Conservation (phyloP, 1,140 invertebrate genomes). For the Campoletis sonorensis region DNA sequence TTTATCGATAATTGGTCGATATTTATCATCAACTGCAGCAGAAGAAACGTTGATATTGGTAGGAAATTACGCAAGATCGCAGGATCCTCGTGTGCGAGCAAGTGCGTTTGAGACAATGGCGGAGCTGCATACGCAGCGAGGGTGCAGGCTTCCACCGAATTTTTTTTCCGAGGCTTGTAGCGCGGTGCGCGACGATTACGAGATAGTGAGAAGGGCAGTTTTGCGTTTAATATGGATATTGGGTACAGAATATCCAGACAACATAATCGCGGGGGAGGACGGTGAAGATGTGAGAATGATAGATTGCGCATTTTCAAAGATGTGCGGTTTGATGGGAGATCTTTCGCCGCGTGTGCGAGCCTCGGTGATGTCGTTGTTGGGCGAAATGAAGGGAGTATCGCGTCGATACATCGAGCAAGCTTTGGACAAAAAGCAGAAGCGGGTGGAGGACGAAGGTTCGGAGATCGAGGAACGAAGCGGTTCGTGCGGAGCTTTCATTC, state of each 20-base stretch:
- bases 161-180: constrained; percentile 90
- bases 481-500: constrained; percentile 98
- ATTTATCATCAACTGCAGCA: constrained; percentile 64
- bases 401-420: constrained; percentile 95
- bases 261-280: constrained; percentile 81
- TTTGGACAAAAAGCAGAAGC: constrained; percentile 98
- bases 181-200: constrained; percentile 95
- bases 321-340: constrained; percentile 96
- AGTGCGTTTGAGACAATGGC: constrained; percentile 92
- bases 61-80: constrained; percentile 88
- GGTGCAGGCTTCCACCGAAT: constrained; percentile 85
- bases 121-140: constrained; percentile 85
- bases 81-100: constrained; percentile 93
- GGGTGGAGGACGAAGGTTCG: constrained; percentile 89
- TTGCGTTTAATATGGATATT: constrained; percentile 91
- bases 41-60: constrained; percentile 81
- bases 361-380: constrained; percentile 88
- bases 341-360: constrained; percentile 91
- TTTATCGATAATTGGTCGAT: constrained; percentile 73
- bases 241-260: constrained; percentile 91
- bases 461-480: constrained; percentile 84
- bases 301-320: constrained; percentile 97
- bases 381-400: constrained; percentile 91
- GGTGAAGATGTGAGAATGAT: constrained; percentile 89
- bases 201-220: constrained; percentile 92